A percentile compares a stretch with the other conserved stretches of the same genome.
Conservation (phyloP, 1,140 invertebrate genomes). For the Atta texana region DNA sequence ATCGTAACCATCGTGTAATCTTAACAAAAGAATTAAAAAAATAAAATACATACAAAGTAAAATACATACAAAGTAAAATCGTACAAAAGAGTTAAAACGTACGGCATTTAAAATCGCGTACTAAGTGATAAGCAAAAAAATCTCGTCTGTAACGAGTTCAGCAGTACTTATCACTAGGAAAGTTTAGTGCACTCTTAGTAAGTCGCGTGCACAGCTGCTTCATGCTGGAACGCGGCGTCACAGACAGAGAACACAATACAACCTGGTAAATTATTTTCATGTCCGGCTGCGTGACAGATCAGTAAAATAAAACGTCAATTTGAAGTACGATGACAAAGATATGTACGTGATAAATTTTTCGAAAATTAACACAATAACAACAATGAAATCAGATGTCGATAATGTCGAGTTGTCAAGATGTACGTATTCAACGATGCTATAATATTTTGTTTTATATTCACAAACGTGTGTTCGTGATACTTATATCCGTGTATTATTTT, state of each 20-base stretch:
- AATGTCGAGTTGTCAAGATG: background rate
- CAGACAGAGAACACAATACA: background rate
- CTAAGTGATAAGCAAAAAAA: background rate
- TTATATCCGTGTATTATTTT: background rate
- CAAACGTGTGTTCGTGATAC: background rate
- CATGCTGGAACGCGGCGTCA: background rate
- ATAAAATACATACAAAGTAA: background rate
- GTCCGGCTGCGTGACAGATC: background rate
- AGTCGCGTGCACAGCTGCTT: constrained; percentile 17
- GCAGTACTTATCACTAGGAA: constrained; percentile 22
- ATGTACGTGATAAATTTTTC: background rate
- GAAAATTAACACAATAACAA: background rate
- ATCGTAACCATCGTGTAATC: background rate
- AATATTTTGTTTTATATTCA: background rate
- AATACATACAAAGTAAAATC: background rate
- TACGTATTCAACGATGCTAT: background rate
- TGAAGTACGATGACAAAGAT: background rate
- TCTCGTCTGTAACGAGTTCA: constrained; percentile 18
- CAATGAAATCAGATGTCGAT: background rate
- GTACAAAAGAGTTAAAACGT: background rate
- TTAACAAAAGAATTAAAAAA: background rate
- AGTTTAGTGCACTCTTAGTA: constrained; percentile 43
- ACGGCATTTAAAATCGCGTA: background rate
- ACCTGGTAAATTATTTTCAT: constrained; percentile 9
- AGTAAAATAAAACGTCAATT: background rate